phyloP scores from a whole-genome alignment of 2,797 vertebrate genomes.

The Etheostoma perlongum region DNA sequence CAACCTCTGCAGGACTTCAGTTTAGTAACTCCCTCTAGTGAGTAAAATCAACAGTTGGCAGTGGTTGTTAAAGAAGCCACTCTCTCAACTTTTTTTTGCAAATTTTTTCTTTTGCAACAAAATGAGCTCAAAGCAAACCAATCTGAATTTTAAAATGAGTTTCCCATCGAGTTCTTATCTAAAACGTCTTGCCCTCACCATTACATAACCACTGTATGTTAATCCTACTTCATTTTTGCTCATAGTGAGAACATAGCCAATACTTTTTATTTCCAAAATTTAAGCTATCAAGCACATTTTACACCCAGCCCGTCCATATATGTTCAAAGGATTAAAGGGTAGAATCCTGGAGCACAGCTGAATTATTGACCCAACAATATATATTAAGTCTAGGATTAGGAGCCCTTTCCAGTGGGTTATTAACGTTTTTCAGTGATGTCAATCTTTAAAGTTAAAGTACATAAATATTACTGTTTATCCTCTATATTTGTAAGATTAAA shows the following conservation, averaged over 20 bases:
- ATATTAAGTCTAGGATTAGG: neutral
- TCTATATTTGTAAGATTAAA: neutral
- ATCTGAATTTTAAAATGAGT: neutral
- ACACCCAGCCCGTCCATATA: neutral
- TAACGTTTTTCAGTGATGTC: neutral
- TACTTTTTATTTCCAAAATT: neutral
- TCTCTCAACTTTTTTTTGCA: slow-evolving; percentile 24
- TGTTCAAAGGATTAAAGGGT: neutral
- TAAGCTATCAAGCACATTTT: neutral
- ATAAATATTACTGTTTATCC: neutral
- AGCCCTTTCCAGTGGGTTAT: neutral
- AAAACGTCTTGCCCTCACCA: neutral
- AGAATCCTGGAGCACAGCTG: neutral
- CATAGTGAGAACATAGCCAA: neutral
- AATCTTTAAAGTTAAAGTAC: neutral
- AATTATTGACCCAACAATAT: neutral
- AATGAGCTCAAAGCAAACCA: slow-evolving; percentile 4
- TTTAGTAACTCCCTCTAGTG: slow-evolving; percentile 74
- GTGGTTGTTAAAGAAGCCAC: slow-evolving; percentile 12
- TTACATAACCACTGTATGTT: neutral
- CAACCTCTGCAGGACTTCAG: slow-evolving; percentile 65
- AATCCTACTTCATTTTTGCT: slow-evolving; percentile 9
- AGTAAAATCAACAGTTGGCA: slow-evolving; percentile 40
- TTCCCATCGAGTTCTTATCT: neutral
- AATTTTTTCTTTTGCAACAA: neutral